A percentile compares a stretch with the other conserved stretches of the same genome.
Evolutionary conservation across 2,888 invertebrate genomes (phyloP).

Genomic region (Bedellia somnulentella): DNA sequence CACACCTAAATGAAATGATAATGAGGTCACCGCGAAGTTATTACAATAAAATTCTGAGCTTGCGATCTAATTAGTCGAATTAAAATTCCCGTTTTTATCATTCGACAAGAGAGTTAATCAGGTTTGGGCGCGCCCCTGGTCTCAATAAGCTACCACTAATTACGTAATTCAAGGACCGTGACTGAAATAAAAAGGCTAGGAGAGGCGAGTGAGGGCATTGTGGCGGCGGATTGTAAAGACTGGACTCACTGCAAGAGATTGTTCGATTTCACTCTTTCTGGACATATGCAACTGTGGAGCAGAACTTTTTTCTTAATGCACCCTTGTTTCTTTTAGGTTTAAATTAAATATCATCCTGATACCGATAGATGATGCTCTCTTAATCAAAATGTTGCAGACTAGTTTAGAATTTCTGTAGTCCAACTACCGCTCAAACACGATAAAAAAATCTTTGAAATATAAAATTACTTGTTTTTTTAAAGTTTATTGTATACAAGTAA

Average conservation of each 20-base stretch:
- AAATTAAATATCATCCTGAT: too few relatives aligned
- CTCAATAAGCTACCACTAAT: conserved; percentile 47
- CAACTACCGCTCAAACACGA: too few relatives aligned
- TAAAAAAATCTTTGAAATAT: too few relatives aligned
- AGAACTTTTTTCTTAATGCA: too few relatives aligned
- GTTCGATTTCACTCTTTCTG: conserved; percentile 11
- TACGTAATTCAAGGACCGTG: conserved; percentile 52
- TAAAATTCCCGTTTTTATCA: background rate
- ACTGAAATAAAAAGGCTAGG: conserved; percentile 38
- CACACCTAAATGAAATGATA: too few relatives aligned
- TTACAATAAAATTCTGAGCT: background rate
- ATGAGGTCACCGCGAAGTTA: background rate
- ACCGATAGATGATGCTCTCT: too few relatives aligned
- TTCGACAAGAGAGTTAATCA: background rate
- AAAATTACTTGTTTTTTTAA: too few relatives aligned
- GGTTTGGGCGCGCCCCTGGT: conserved; percentile 18
- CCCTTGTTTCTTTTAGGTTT: too few relatives aligned
- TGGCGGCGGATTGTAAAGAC: conserved; percentile 35
- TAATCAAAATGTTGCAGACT: too few relatives aligned
- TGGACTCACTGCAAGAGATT: conserved; percentile 13
- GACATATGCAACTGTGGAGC: conserved; percentile 14
- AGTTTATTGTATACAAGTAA: too few relatives aligned
- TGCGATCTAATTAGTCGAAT: background rate
- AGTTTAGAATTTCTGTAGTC: too few relatives aligned
- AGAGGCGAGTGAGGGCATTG: conserved; percentile 18